These are phyloP conservation scores for Ichneumoninae sp. DNA, from an alignment of 2,888 invertebrate species.

Conservation along the genomic window DNA sequence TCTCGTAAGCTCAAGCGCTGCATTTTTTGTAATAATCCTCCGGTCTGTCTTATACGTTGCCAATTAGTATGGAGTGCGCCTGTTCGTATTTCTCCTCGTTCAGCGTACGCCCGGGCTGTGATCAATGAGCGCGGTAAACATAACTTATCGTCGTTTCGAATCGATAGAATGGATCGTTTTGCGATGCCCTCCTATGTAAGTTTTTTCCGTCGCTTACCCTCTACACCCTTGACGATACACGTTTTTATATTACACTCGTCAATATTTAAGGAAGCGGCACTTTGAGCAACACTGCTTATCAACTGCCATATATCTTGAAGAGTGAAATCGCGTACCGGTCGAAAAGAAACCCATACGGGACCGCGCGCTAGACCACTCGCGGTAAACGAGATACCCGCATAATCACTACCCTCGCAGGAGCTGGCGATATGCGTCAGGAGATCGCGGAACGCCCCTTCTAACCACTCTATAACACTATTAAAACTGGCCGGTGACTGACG, in stretches of 20 bases:
- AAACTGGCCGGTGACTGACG: not conserved
- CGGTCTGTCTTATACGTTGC: no score
- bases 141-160: no score
- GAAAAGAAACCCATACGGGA: constrained; percentile 11
- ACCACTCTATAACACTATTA: not conserved
- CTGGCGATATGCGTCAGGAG: not conserved
- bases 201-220: not conserved
- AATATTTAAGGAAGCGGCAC: no score
- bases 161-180: no score
- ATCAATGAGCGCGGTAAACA: not conserved
- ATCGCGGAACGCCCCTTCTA: constrained; percentile 12
- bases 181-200: not conserved
- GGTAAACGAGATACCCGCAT: not conserved
- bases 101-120: not conserved
- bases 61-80: no score
- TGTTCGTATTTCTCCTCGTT: not conserved
- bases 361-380: not conserved
- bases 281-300: no score
- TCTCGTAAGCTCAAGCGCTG: not conserved
- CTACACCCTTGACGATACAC: not conserved
- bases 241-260: not conserved
- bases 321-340: not conserved
- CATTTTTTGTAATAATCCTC: not conserved
- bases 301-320: no score
- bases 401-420: constrained; percentile 1